Percentiles rank a stretch among this genome's conserved stretches.
phyloP scores from a whole-genome alignment of 2,113 vertebrate species.

The Spermophilus dauricus region DNA sequence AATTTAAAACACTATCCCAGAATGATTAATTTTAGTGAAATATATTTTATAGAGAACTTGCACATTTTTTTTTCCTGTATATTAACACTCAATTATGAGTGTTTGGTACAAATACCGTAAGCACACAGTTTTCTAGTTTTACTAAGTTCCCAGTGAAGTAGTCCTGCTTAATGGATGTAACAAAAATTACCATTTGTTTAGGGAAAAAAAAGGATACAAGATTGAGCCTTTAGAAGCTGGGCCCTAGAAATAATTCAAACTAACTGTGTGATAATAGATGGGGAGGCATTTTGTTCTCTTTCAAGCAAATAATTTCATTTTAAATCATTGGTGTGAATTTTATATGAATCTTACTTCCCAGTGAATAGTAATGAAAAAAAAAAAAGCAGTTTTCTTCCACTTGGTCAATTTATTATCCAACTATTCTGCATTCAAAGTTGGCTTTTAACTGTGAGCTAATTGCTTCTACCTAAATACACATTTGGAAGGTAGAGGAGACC shows the following conservation, averaged over 20 bases:
- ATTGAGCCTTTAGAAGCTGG: background rate
- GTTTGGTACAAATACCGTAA: background rate
- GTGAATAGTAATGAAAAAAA: slow-evolving; percentile 43
- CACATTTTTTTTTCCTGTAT: background rate
- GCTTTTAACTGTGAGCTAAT: slow-evolving; percentile 48
- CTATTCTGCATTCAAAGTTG: slow-evolving; percentile 1
- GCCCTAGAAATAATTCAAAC: background rate
- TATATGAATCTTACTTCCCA: slow-evolving; percentile 8
- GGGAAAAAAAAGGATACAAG: background rate
- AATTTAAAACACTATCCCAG: slow-evolving; percentile 19
- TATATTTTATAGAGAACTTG: background rate
- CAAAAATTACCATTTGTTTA: slow-evolving; percentile 37
- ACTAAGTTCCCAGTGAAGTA: slow-evolving; percentile 41
- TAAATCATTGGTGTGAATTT: slow-evolving; percentile 35
- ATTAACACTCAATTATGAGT: slow-evolving; percentile 52
- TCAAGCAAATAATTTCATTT: slow-evolving; percentile 66
- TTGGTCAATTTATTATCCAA: slow-evolving; percentile 27
- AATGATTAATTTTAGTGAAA: background rate
- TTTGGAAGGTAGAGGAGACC: background rate
- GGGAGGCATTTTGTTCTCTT: background rate
- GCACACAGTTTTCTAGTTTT: slow-evolving; percentile 32
- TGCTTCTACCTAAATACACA: background rate
- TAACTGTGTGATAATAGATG: background rate
- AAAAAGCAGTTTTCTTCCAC: slow-evolving; percentile 14
- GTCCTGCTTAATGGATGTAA: slow-evolving; percentile 1